Evolutionary conservation across 2,797 vertebrate genomes (phyloP), one percentile per base, ranked within the genome.

Genomic region (Cottoperca gobio): DNA sequence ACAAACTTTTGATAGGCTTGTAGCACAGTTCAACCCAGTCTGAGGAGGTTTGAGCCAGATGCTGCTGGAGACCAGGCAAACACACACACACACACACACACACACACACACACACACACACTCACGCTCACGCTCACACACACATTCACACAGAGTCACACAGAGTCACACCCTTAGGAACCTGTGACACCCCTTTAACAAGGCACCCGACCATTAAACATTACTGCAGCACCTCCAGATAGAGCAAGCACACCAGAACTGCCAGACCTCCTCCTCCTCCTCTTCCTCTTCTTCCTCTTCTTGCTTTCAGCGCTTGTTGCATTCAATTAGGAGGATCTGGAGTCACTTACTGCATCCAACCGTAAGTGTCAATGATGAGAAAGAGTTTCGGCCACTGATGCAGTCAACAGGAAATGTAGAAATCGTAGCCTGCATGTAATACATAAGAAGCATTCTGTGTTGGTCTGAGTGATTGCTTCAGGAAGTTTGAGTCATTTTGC

Each of bases 241-340:
- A 78, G 76, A 81, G 79, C 55, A 0, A 77, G 68, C 81, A 72
- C 72, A 76, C 79, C 73, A 79, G 67, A 39, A 23, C 60, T 62
- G 40, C 46, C 57, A 43, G 33, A 61, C 63, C 39, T 67, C 58
- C 0, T 53, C 60, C 2, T 73, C 33, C 5, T 66, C 9, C 2
- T 76, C 33, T 2, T 39, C 9, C 2, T 76, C 33, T 2, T 39
- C 28, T 1, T 65, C 53, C 16, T 37, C 17, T 9, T 53, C 17
- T 2, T 23, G 45, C 58, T 58, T 21, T 53, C 28, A 1, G 33
- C 0, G 0, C 14, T 61, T 28, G 45, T 57, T 80, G 13, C 59
- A 26, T 69, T 86, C 85, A 78, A 8, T 68, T 54, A 84, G 88
- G 88, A 84, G 88, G 88, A 92, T 82, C 89, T 79, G 92, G 89